Conservation (phyloP, 2,797 vertebrate species). For the Cossypha polioptera region DNA sequence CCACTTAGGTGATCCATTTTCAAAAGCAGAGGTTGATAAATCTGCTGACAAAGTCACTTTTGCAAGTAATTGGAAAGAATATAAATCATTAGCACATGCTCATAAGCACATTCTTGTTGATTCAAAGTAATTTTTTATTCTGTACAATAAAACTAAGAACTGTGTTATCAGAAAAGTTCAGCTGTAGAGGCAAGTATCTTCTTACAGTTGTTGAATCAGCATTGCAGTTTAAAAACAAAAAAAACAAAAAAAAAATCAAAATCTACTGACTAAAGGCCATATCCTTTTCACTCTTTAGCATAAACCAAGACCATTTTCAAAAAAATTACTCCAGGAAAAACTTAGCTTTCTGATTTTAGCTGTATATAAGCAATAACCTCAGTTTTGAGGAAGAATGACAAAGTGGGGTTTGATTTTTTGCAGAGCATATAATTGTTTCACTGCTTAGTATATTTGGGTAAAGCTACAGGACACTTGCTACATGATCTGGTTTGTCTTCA, state of each 20-base stretch:
- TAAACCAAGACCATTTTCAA: neutral
- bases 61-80: neutral
- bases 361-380: neutral
- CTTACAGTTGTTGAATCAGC: neutral
- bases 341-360: neutral
- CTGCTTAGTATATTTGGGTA: neutral
- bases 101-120: neutral
- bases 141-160: neutral
- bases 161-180: neutral
- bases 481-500: neutral
- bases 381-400: neutral
- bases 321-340: neutral
- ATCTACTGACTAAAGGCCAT: neutral
- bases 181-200: neutral
- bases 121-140: neutral
- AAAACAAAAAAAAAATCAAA: fast-evolving
- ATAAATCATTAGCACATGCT: neutral
- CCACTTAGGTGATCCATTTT: neutral
- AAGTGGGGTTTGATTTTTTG: neutral
- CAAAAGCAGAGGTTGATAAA: neutral
- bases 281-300: neutral
- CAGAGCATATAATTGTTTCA: neutral
- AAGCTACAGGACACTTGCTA: neutral
- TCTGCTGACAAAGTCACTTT: neutral
- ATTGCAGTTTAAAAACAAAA: neutral